Conservation (phyloP, 2,888 invertebrate genomes). For the Napeogenes sylphis region DNA sequence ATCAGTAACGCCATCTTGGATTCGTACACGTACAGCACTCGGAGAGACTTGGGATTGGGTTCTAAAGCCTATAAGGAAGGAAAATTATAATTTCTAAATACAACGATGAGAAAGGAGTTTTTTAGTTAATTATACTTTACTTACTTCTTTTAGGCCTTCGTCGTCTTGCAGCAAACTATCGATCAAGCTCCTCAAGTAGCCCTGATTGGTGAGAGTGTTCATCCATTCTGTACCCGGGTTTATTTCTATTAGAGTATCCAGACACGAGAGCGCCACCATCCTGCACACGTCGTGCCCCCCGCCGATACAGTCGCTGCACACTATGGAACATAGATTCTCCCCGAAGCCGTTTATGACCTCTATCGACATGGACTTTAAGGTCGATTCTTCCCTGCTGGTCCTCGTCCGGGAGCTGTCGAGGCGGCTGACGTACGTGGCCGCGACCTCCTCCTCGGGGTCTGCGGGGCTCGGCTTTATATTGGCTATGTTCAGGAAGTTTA, state of each 20-base stretch:
- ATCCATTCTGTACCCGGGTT: slow-evolving; percentile 82
- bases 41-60: slow-evolving; percentile 81
- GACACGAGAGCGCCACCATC: slow-evolving; percentile 90
- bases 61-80: slow-evolving; percentile 73
- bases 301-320: slow-evolving; percentile 91
- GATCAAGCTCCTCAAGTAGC: slow-evolving; percentile 89
- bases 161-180: slow-evolving; percentile 88
- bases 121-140: slow-evolving; percentile 15
- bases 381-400: slow-evolving; percentile 53
- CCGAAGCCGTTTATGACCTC: slow-evolving; percentile 83
- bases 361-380: slow-evolving; percentile 62
- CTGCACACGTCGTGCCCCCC: slow-evolving; percentile 91
- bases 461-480: slow-evolving; percentile 71
- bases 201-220: slow-evolving; percentile 65
- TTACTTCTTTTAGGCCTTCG: slow-evolving; percentile 77
- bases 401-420: slow-evolving; percentile 78
- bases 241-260: slow-evolving; percentile 87
- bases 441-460: slow-evolving; percentile 57
- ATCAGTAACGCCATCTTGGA: slow-evolving; percentile 89
- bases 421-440: slow-evolving; percentile 80
- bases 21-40: slow-evolving; percentile 90
- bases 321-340: slow-evolving; percentile 85
- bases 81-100: not conserved
- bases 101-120: not conserved
- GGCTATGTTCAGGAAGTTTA: slow-evolving; percentile 88